These are phyloP conservation scores for Salticus scenicus DNA, from an alignment of 2,888 invertebrate species.

Conservation along the genomic window DNA sequence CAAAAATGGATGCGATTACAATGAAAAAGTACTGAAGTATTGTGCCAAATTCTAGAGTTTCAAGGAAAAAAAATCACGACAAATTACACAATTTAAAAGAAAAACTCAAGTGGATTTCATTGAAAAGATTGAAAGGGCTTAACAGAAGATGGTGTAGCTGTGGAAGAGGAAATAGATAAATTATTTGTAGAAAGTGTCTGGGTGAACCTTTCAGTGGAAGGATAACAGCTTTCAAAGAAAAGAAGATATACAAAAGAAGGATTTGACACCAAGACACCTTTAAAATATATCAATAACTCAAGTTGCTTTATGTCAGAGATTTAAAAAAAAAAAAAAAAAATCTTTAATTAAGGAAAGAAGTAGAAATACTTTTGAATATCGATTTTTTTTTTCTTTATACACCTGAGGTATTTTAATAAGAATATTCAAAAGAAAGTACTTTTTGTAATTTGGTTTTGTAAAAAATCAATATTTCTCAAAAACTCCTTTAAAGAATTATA, in stretches of 20 bases:
- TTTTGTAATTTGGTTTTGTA: too few species aligned
- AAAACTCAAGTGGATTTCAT: slow-evolving; percentile 8
- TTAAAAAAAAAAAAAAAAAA: too few species aligned
- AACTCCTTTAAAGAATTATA: too few species aligned
- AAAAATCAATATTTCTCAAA: too few species aligned
- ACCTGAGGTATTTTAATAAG: too few species aligned
- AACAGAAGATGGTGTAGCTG: neutral
- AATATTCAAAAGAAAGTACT: too few species aligned
- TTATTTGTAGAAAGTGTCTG: neutral
- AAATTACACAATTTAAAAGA: neutral
- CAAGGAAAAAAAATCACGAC: neutral
- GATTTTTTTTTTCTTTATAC: too few species aligned
- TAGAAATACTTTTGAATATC: too few species aligned
- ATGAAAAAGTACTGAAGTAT: neutral
- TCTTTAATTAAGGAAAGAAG: too few species aligned
- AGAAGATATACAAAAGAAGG: neutral
- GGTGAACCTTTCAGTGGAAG: neutral
- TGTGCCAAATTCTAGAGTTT: neutral
- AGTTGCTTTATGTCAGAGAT: too few species aligned
- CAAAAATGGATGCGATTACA: too few species aligned
- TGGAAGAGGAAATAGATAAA: neutral
- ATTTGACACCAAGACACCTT: neutral
- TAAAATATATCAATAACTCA: neutral
- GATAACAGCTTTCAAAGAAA: neutral
- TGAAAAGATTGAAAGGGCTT: neutral